phyloP scores from a whole-genome alignment of 1,140 invertebrate species.

The Zelostemma sp. region DNA sequence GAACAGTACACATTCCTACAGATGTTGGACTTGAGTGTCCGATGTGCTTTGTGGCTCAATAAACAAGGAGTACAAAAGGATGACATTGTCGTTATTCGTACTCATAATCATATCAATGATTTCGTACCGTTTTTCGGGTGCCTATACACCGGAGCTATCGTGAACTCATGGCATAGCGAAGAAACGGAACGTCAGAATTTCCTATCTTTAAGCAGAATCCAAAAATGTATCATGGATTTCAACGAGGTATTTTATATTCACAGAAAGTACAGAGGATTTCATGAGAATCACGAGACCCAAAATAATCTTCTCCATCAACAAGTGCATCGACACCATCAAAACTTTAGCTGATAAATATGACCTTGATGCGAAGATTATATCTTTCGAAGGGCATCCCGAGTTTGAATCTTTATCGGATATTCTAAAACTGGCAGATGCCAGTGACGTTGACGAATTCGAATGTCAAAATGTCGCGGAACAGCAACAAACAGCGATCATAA shows the following conservation, averaged over 20 bases:
- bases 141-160: conserved; percentile 62
- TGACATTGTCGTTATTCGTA: conserved; percentile 64
- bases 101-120: conserved; percentile 64
- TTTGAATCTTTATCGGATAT: conserved; percentile 10
- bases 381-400: neutral
- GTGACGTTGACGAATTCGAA: conserved; percentile 8
- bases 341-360: neutral
- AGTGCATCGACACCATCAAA: conserved; percentile 1
- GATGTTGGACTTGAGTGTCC: conserved; percentile 59
- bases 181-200: neutral
- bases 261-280: neutral
- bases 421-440: neutral
- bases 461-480: neutral
- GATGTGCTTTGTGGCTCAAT: conserved; percentile 62
- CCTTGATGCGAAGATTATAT: conserved; percentile 2
- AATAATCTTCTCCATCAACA: conserved; percentile 9
- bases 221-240: too few species aligned
- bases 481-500: conserved; percentile 3
- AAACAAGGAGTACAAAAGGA: conserved; percentile 59
- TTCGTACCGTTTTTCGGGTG: conserved; percentile 65
- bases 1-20: conserved; percentile 62
- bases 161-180: conserved; percentile 27
- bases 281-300: conserved; percentile 4
- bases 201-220: neutral
- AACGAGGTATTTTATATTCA: conserved; percentile 1